Evolutionary conservation across 1,140 invertebrate species (phyloP).

Genomic region (Drosophila nannoptera): DNA sequence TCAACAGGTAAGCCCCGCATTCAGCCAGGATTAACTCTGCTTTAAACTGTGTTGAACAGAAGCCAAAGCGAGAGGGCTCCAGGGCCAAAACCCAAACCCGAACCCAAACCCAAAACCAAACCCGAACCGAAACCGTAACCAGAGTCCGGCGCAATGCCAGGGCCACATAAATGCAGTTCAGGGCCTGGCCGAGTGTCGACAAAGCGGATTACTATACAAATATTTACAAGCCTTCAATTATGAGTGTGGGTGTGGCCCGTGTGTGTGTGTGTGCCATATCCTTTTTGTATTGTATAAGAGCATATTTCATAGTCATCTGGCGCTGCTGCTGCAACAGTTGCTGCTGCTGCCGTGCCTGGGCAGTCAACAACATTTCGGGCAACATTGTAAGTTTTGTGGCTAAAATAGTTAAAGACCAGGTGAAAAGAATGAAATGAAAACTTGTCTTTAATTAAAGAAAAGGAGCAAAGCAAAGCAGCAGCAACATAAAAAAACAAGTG

Average conservation of each 20-base stretch:
- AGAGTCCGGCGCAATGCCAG: constrained; percentile 33
- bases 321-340: constrained; percentile 13
- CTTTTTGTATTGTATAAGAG: constrained; percentile 23
- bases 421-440: constrained; percentile 70
- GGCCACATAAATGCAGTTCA: constrained; percentile 22
- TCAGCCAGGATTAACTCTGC: constrained; percentile 70
- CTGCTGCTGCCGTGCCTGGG: constrained; percentile 11
- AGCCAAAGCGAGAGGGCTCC: constrained; percentile 33
- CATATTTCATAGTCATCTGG: constrained; percentile 36
- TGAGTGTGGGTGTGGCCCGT: constrained; percentile 4
- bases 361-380: constrained; percentile 32
- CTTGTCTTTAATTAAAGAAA: constrained; percentile 75
- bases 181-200: constrained; percentile 41
- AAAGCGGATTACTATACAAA: constrained; percentile 70
- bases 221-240: constrained; percentile 67
- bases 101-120: constrained; percentile 3
- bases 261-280: constrained; percentile 28
- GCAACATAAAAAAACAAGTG: constrained; percentile 44
- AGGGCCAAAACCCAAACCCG: constrained; percentile 4
- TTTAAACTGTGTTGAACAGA: constrained; percentile 49
- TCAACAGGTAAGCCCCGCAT: constrained; percentile 72
- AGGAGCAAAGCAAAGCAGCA: constrained; percentile 48
- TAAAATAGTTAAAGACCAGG: constrained; percentile 45
- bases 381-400: constrained; percentile 49
- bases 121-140: constrained; percentile 12